A percentile compares a stretch with the other conserved stretches of the same genome.
Evolutionary conservation across 2,797 vertebrate genomes (phyloP).

Genomic region (Philypnodon macrostomus): DNA sequence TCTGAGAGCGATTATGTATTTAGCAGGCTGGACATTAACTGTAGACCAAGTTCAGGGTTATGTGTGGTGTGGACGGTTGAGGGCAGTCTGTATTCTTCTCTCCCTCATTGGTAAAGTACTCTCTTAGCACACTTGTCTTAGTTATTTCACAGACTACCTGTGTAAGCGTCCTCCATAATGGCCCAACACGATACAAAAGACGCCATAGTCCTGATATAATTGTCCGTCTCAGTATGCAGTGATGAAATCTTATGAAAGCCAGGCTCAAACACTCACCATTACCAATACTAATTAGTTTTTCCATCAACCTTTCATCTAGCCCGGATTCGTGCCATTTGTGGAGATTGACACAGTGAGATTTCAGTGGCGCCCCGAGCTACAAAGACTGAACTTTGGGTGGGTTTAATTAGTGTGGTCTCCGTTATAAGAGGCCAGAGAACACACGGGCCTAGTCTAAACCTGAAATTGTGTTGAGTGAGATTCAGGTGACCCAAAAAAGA

Average conservation of each 20-base stretch:
- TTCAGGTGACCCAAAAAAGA: constrained; percentile 10
- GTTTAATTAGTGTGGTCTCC: constrained; percentile 41
- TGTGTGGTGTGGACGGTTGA: no score
- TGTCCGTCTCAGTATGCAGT: constrained; percentile 25
- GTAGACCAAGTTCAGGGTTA: no score
- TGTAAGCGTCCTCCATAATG: constrained; percentile 30
- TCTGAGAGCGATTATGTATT: no score
- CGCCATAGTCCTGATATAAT: constrained; percentile 22
- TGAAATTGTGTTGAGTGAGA: background rate
- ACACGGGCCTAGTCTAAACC: constrained; percentile 20
- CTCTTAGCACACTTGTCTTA: constrained; percentile 13
- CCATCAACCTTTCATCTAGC: constrained; percentile 36
- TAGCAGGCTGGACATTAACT: no score
- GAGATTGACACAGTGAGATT: constrained; percentile 43
- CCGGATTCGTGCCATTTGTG: constrained; percentile 41
- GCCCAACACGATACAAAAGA: constrained; percentile 13
- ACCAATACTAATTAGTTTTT: constrained; percentile 49
- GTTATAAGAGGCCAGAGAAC: constrained; percentile 20
- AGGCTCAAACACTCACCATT: constrained; percentile 34
- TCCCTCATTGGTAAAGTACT: no score
- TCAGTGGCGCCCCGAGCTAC: constrained; percentile 32
- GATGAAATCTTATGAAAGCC: constrained; percentile 52
- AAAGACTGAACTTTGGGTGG: constrained; percentile 26
- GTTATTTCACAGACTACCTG: constrained; percentile 34
- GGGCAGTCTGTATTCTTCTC: background rate